phyloP scores from a whole-genome alignment of 2,888 invertebrate species.

The Polydrusus cervinus region DNA sequence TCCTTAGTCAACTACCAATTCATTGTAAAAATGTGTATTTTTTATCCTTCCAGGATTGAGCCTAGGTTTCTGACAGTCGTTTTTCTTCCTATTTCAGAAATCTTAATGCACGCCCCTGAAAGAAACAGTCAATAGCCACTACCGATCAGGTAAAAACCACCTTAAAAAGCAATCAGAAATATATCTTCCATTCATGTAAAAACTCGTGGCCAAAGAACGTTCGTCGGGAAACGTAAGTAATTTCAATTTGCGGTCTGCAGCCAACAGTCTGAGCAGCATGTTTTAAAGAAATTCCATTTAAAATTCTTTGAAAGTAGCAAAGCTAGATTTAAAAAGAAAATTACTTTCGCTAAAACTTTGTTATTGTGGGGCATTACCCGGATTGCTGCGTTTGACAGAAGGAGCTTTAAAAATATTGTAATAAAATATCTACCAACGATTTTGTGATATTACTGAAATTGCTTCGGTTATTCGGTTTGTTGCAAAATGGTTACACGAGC shows the following conservation, averaged over 20 bases:
- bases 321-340: conserved; percentile 27
- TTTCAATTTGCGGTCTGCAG: conserved; percentile 34
- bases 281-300: conserved; percentile 37
- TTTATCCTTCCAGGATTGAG: too few species aligned
- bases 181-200: background rate
- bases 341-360: conserved; percentile 38
- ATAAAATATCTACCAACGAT: background rate
- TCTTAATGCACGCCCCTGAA: too few species aligned
- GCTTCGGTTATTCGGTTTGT: background rate
- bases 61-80: too few species aligned
- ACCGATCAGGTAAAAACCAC: background rate
- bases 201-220: background rate
- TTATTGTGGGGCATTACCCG: conserved; percentile 33
- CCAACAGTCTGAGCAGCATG: conserved; percentile 29
- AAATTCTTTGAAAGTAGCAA: conserved; percentile 37
- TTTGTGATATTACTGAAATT: conserved; percentile 5
- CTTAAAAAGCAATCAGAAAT: background rate
- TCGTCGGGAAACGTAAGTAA: conserved; percentile 2
- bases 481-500: too few species aligned
- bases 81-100: too few species aligned
- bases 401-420: conserved; percentile 12
- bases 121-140: too few species aligned
- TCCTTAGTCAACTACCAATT: too few species aligned
- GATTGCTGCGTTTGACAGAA: conserved; percentile 31
- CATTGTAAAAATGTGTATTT: too few species aligned